These are phyloP conservation scores for Drepana falcataria DNA, from an alignment of 2,888 invertebrate genomes.

Conservation along the genomic window DNA sequence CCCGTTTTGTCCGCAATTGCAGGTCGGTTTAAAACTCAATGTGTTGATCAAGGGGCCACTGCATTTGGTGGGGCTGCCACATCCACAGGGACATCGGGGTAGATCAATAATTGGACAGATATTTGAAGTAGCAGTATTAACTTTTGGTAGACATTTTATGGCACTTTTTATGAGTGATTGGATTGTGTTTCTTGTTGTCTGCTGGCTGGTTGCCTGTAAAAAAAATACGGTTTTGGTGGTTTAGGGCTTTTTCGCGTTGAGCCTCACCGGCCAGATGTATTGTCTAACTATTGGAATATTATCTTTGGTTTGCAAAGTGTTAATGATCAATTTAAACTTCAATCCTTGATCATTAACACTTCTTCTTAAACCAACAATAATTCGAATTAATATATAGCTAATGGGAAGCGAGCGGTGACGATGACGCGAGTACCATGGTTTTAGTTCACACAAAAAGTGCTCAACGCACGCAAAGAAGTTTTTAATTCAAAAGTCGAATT, in stretches of 20 bases:
- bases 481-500: background rate
- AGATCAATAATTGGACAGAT: background rate
- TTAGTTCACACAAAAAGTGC: no score
- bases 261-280: no score
- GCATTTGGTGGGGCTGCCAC: background rate
- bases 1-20: background rate
- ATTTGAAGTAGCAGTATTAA: background rate
- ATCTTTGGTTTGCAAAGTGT: no score
- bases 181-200: background rate
- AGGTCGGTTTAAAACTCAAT: background rate
- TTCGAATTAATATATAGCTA: no score
- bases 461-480: no score
- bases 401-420: no score
- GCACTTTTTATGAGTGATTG: background rate
- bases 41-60: background rate
- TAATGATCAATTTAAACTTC: no score
- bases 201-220: background rate
- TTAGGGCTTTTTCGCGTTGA: no score
- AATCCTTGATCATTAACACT: no score
- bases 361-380: no score
- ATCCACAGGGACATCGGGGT: background rate
- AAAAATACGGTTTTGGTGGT: background rate
- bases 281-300: no score
- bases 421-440: no score
- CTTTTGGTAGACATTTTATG: background rate